Evolutionary conservation across 2,113 vertebrate species (phyloP), one percentile per base, ranked within the genome.

Genomic region (Galemys pyrenaicus): DNA sequence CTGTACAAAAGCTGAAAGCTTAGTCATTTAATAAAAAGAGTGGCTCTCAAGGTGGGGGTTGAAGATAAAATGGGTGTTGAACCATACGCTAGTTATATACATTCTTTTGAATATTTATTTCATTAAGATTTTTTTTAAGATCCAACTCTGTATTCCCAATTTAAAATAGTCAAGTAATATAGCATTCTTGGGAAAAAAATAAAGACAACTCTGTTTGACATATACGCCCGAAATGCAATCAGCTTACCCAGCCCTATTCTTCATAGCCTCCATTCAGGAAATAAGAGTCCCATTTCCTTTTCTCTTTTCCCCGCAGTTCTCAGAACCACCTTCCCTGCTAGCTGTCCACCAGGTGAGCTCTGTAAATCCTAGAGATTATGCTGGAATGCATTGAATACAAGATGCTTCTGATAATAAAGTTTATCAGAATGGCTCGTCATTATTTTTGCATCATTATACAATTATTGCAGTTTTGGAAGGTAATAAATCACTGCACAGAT

Each of bases 361-460:
- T 35, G 41, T 51, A 84, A n/a, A 92, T 92, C 54, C 92, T 60
- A 46, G 0, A 49, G 87, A 71, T n/a, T 24, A 5, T 35, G 49
- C 65, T 74, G 46, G 87, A 77, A 96, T 89, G 71, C 60, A 62
- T 67, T 79, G 93, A 91, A 97, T 93, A 92, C 77, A 87, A 89
- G 93, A 93, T 78, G 94, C 75, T 94, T 46, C 83, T 73, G 87
- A 89, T 94, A 96, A 97, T 96, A 96, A 92, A 93, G 89, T 95
- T 96, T 96, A 97, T 95, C 95, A 89, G 87, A 93, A 87, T 51
- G 60, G 71, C 87, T 94, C 96, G 96, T 93, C 97, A 96, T 97
- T 96, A 96, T 95, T 97, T 97, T 97, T 95, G 89, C 92, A 97
- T 96, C 89, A 93, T 96, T 96, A 95, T 96, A 97, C 65, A 97